A percentile compares a stretch with the other conserved stretches of the same genome.
Conservation (phyloP, 92 coral and sea anemone genomes). For the Porites rus region DNA sequence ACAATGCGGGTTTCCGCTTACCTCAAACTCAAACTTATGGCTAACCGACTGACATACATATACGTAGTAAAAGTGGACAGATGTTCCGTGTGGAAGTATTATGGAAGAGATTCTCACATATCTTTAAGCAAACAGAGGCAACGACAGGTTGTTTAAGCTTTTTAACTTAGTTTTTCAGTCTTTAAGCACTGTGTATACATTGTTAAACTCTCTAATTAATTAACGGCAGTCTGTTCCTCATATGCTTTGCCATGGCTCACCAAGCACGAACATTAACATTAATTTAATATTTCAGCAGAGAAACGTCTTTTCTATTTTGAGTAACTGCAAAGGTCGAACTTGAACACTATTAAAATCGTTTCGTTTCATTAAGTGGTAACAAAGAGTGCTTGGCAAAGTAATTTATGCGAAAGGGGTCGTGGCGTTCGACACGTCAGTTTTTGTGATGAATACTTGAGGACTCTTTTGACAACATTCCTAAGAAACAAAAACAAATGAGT, state of each 20-base stretch:
- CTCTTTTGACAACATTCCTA: constrained; percentile 15
- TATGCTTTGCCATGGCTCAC: neutral
- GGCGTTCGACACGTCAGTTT: constrained; percentile 15
- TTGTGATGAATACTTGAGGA: constrained; percentile 21
- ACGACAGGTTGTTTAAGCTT: neutral
- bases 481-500: constrained; percentile 4
- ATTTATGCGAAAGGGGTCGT: neutral
- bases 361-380: neutral
- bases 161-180: neutral
- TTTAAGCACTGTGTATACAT: neutral
- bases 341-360: neutral
- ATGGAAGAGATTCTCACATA: too few relatives aligned
- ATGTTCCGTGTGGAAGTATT: too few relatives aligned
- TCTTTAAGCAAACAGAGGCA: neutral
- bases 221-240: neutral
- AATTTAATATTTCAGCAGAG: too few relatives aligned
- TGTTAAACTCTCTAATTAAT: neutral
- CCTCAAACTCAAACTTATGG: too few relatives aligned
- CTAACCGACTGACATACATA: too few relatives aligned
- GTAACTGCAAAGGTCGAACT: neutral
- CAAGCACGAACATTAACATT: neutral
- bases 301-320: too few relatives aligned
- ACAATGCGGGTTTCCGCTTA: too few relatives aligned
- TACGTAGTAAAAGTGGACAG: too few relatives aligned
- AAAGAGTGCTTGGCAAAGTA: neutral